Evolutionary conservation across 2,797 vertebrate species (phyloP).

Genomic region (Pseudochirops cupreus): DNA sequence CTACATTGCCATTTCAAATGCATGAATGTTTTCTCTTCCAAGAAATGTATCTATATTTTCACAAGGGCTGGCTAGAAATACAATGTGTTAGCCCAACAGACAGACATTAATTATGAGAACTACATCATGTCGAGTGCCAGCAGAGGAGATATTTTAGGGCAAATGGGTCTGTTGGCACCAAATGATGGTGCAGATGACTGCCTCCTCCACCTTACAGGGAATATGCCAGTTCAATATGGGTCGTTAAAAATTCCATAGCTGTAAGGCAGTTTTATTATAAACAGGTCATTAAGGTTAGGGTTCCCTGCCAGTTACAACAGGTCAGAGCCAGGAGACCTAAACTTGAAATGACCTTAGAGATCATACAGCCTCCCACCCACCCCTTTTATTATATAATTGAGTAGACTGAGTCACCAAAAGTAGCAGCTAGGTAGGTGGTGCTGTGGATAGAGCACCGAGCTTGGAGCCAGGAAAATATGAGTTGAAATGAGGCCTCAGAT

Average conservation of each 20-base stretch:
- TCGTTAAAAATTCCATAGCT: neutral
- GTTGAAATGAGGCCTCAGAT: neutral
- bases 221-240: neutral
- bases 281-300: neutral
- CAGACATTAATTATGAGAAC: neutral
- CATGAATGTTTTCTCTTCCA: neutral
- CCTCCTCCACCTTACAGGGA: neutral
- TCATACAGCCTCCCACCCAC: neutral
- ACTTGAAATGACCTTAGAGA: neutral
- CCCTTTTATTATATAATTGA: neutral
- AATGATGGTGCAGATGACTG: neutral
- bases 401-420: neutral
- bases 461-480: neutral
- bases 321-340: neutral
- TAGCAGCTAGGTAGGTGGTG: neutral
- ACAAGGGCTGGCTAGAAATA: constrained; percentile 4
- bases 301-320: neutral
- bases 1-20: neutral
- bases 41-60: neutral
- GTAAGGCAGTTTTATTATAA: neutral
- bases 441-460: neutral
- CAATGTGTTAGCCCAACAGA: neutral
- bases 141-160: neutral
- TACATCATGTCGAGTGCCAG: neutral
- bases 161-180: constrained; percentile 4